Percentiles rank a stretch among this genome's conserved stretches.
phyloP scores from a whole-genome alignment of 2,797 vertebrate genomes.

The Decapterus maruadsi region DNA sequence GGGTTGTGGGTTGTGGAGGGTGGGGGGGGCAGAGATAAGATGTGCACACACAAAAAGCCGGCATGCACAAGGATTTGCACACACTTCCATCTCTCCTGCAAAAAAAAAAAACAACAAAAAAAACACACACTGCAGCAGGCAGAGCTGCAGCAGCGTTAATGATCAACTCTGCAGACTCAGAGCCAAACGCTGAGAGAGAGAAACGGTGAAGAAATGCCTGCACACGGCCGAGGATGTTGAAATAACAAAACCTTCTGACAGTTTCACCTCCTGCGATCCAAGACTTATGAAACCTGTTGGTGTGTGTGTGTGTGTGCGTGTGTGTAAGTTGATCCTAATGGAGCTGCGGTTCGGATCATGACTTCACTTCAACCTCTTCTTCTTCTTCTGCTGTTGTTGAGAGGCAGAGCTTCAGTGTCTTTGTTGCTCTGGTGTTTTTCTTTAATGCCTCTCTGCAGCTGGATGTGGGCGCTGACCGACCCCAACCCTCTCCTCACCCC shows the following conservation, averaged over 20 bases:
- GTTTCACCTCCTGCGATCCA: background rate
- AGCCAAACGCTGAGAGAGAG: constrained; percentile 48
- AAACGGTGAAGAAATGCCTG: constrained; percentile 69
- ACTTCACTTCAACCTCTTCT: too few relatives aligned
- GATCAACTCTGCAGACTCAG: constrained; percentile 64
- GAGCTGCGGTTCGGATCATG: background rate
- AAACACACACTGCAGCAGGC: too few relatives aligned
- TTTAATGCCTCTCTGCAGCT: constrained; percentile 33
- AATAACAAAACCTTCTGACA: constrained; percentile 7
- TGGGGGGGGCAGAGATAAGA: constrained; percentile 72
- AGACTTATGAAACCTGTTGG: background rate
- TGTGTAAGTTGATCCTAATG: background rate
- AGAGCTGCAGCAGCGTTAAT: constrained; percentile 41
- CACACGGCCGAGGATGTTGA: constrained; percentile 11
- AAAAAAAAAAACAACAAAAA: constrained; percentile 47
- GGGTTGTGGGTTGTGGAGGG: too few relatives aligned
- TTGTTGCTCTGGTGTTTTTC: background rate
- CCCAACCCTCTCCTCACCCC: constrained; percentile 48
- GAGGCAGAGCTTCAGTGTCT: background rate
- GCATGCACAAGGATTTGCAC: constrained; percentile 48
- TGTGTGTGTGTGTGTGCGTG: background rate
- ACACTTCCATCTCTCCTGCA: constrained; percentile 51
- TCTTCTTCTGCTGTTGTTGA: too few relatives aligned
- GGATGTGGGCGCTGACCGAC: constrained; percentile 45
- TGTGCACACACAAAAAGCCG: constrained; percentile 70